Conservation (phyloP, 2,113 vertebrate genomes). For the Pluvialis apricaria region DNA sequence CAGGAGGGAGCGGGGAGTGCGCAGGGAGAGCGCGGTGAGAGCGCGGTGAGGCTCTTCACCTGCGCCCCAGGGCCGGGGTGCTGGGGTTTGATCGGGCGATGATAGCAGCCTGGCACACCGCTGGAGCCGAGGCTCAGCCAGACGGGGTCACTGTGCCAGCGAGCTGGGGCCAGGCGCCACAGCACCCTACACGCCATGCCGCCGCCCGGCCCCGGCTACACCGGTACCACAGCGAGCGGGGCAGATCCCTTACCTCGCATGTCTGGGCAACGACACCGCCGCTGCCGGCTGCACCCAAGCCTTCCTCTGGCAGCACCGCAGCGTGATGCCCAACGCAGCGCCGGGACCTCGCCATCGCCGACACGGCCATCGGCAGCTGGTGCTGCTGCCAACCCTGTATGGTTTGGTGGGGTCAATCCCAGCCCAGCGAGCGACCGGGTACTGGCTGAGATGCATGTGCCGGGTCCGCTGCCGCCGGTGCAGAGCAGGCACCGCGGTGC, state of each 20-base stretch:
- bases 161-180: background rate
- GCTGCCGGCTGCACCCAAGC: background rate
- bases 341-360: accelerated
- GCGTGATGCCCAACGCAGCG: background rate
- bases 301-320: background rate
- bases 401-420: background rate
- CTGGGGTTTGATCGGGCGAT: background rate
- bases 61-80: accelerated
- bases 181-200: accelerated
- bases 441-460: background rate
- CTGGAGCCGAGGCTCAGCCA: background rate
- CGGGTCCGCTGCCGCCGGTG: too few species aligned
- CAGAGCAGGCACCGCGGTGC: background rate
- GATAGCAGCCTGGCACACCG: background rate
- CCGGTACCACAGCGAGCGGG: background rate
- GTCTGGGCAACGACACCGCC: too few species aligned
- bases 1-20: accelerated
- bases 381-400: accelerated
- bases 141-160: too few species aligned
- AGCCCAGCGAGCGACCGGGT: accelerated
- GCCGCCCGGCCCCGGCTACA: too few species aligned
- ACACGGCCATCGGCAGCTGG: accelerated
- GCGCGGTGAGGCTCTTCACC: background rate
- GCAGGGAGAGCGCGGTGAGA: background rate
- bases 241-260: background rate